Percentiles rank a stretch among this genome's conserved stretches.
Conservation (phyloP, 2,797 vertebrate species). For the Muscicapa striata region DNA sequence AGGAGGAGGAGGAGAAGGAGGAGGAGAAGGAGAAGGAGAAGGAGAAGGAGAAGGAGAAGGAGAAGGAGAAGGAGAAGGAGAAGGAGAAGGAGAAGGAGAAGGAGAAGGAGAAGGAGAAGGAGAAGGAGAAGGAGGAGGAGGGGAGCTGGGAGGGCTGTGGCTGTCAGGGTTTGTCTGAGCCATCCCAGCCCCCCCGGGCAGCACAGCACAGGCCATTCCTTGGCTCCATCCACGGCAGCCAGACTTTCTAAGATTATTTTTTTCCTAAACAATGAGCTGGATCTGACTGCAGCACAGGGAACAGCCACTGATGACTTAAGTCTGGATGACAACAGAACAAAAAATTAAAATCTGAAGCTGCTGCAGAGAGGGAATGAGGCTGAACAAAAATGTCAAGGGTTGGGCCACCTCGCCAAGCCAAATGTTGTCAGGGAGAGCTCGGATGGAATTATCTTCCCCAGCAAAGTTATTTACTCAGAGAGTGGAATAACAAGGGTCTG, state of each 20-base stretch:
- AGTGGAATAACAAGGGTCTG: neutral
- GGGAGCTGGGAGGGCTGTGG: neutral
- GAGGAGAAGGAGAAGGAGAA: too few relatives aligned
- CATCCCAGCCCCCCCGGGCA: neutral
- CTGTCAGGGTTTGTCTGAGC: neutral
- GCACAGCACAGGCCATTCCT: neutral
- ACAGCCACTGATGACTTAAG: neutral
- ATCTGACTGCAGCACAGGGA: neutral
- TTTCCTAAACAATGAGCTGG: neutral
- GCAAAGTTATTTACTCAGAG: neutral
- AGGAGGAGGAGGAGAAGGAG: too few relatives aligned
- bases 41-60: too few relatives aligned
- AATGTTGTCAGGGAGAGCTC: neutral
- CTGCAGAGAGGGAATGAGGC: neutral
- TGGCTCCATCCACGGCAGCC: neutral
- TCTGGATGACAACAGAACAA: neutral
- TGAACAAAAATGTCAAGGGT: neutral
- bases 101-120: too few relatives aligned
- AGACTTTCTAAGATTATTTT: conserved; percentile 14
- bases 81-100: too few relatives aligned
- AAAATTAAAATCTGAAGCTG: neutral
- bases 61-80: too few relatives aligned
- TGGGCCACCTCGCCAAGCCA: neutral
- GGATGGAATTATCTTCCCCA: neutral
- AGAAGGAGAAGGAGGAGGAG: too few relatives aligned